Evolutionary conservation across 1,140 invertebrate species (phyloP), one percentile per base, ranked within the genome.

Genomic region (Drosophila bifasciata): DNA sequence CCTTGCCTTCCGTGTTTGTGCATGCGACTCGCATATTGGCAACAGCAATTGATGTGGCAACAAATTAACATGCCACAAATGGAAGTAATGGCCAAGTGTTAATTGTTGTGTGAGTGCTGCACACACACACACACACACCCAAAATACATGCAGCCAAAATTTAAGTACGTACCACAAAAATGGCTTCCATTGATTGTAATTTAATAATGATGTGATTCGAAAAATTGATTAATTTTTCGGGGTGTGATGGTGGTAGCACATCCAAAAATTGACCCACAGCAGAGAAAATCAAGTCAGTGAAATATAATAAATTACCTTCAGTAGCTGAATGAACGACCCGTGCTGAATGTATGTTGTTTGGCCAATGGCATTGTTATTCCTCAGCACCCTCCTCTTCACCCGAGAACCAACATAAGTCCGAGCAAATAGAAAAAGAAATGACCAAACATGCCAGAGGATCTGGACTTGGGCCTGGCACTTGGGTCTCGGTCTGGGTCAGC

Each of bases 51-150:
- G 83, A 83, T 88, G 83, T 83, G 83, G 83, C 84, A 83, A 88
- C 83, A 88, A 88, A 88, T 88, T 88, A 88, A 88, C 83, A 88
- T 88, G 83, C 83, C 83, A 36, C 83, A 88, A 88, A 88, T 88
- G 83, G 83, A 88, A 88, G 83, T 83, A 88, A 88, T 88, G 83
- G 83, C 78, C 83, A 88, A 88, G 83, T 88, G 83, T 88, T 88
- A 86, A 88, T 88, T 88, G 83, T 77, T 81, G 77, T 77, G 63
- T 86, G 78, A 76, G 81, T 61, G 76, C 75, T 43, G 19, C 58
- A 52, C 55, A 59, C 52, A 57, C n/a, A n/a, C 15, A 60, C 56
- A 48, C 56, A 56, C 51, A 45, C 45, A 23, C 15, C 21, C 41
- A 19, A 50, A n/a, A 56, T 36, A 19, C 21, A 51, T 28, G 43